Base-by-base conservation (phyloP, 2,113 vertebrate species). In the Cyanoramphus novaezelandiae region DNA sequence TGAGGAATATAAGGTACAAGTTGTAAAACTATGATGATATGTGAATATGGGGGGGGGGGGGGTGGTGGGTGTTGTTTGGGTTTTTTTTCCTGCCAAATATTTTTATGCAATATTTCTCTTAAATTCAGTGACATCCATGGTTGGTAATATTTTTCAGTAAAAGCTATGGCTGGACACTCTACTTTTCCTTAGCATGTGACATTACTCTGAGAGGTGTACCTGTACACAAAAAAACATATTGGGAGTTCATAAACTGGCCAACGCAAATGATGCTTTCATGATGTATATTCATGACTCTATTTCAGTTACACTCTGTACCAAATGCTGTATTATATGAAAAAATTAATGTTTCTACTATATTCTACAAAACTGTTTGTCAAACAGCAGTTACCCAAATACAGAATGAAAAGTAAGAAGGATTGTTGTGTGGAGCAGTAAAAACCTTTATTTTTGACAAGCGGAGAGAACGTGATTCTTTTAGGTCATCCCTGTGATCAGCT, bases 1-100 rank as follows among this genome's bases (percentile, higher is more conserved):
- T 17, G 18, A 86, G 35, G 10, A 68, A 91, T 78, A 3, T 27
- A 47, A 86, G 9, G 41, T 63, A 9, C 4, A 28, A 69, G 13
- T 67, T 65, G 13, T 1, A 17, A 13, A 83, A 47, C 7, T n/a
- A 1, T 19, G 44, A 39, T 0, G 1, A 2, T 69, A 57, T 1
- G 2, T 79, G 14, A 57, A 25, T 29, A 18, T 11, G 10, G 7
- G 6, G 10, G 1, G 1, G 39, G 39, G 37, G n/a, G n/a, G n/a
- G n/a, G n/a, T n/a, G n/a, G n/a, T n/a, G n/a, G n/a, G 37, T 9
- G 24, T 31, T 13, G 2, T 23, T 75, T 25, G 3, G 7, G 6
- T 1, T 13, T 37, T 82, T 43, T 31, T 10, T 2, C 6, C 5
- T n/a, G 2, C 5, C 2, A 7, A 11, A 2, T 55, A 11, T 68